Conservation (phyloP, 2,113 vertebrate species). For the Chelonoidis abingdonii region DNA sequence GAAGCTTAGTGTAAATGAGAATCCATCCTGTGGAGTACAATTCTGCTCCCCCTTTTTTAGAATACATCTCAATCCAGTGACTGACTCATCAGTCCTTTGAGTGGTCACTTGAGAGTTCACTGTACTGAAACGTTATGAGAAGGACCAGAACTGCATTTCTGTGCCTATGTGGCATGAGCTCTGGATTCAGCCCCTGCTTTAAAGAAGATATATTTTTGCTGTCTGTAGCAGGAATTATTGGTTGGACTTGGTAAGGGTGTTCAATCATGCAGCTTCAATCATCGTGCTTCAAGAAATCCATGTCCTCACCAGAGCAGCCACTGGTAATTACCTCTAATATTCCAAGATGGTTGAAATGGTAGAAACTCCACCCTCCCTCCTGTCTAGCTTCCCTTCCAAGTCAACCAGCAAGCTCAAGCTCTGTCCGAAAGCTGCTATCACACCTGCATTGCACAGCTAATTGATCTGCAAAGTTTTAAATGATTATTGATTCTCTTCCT, state of each 20-base stretch:
- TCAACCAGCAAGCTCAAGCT: not conserved
- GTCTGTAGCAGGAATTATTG: not conserved
- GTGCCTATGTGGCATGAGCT: not conserved
- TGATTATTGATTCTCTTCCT: conserved; percentile 22
- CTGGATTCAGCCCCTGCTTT: not conserved
- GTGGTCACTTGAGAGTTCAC: not conserved
- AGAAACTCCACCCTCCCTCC: not conserved
- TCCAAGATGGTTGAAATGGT: not conserved
- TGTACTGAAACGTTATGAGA: not conserved
- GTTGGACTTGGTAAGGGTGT: not conserved
- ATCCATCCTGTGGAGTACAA: not conserved
- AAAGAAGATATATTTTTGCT: not conserved
- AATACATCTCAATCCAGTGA: not conserved
- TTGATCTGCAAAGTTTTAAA: conserved; percentile 64
- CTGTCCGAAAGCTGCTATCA: not conserved
- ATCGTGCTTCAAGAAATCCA: not conserved
- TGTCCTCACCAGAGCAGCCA: not conserved
- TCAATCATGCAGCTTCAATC: not conserved
- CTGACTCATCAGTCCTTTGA: conserved; percentile 3
- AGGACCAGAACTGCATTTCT: not conserved
- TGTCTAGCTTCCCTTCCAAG: conserved; percentile 7
- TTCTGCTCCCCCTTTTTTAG: not conserved
- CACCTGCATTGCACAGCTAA: conserved; percentile 39
- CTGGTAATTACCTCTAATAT: not conserved
- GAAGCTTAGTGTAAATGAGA: not conserved